Base-by-base conservation (phyloP, 2,888 invertebrate species). In the Antitype chi region DNA sequence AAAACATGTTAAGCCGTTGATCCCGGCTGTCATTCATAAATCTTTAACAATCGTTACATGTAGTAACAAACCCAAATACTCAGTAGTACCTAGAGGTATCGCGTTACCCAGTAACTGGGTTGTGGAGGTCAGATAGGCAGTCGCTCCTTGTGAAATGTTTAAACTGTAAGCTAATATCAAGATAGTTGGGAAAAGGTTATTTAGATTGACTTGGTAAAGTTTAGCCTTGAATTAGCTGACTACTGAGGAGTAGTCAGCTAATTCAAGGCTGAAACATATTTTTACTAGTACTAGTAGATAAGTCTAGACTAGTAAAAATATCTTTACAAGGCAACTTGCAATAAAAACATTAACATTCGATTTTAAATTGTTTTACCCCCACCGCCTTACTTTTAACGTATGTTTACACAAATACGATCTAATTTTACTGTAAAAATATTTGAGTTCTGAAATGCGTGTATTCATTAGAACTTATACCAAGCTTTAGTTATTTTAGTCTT, bases 361-460 rank as follows among this genome's bases (percentile, higher is more conserved):
- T 17, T n/a, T 53, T 15, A 38, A 38, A 47, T 47, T 47, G 43
- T n/a, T 43, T n/a, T 15, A 6, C 70, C 1, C 32, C 28, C 32
- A 47, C 17, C 53, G 9, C 17, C 11, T 17, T n/a, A 55, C 6
- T 38, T n/a, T n/a, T 20, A 5, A 4, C 52, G 62, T 71, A 57
- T 71, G 38, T 79, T 79, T 79, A 3, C 49, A 78, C 4, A 49
- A 68, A 55, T 63, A 68, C 60, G 38, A 63, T 78, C 49, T 55
- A 62, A 53, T 70, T 43, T 57, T 52, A 47, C 20, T 32, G 47
- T 67, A 49, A 78, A 59, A 67, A 62, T 71, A 49, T 60, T 78
- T 66, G 53, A 25, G 32, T 53, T 60, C 20, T 20, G 28, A 55
- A 62, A 49, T 66, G 4, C 32, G 32, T n/a, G 47, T 53, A 53